These are phyloP conservation scores for Tor tambroides DNA, from an alignment of 2,113 vertebrate genomes.

Conservation along the genomic window DNA sequence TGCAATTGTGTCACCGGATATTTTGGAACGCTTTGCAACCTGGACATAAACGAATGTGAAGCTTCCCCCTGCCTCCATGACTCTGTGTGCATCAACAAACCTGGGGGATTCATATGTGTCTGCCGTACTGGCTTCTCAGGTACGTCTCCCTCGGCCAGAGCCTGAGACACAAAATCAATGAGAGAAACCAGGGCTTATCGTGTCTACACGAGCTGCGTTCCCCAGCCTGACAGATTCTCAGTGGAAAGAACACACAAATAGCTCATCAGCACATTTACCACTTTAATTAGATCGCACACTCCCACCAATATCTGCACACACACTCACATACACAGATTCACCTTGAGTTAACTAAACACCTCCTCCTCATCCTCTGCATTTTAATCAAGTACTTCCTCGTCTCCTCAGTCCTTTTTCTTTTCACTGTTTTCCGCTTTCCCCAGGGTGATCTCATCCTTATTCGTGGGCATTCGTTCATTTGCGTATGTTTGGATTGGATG, in stretches of 20 bases:
- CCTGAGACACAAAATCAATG: conserved; percentile 72
- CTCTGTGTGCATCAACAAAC: conserved; percentile 80
- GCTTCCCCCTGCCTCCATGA: conserved; percentile 79
- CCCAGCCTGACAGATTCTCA: conserved; percentile 62
- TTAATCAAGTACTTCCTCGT: background rate
- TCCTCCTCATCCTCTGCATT: background rate
- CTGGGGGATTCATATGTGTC: conserved; percentile 76
- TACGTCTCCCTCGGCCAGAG: conserved; percentile 67
- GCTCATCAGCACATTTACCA: conserved; percentile 38
- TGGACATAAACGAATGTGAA: conserved; percentile 84
- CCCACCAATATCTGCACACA: conserved; percentile 31
- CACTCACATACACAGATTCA: conserved; percentile 14
- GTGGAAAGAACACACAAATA: conserved; percentile 40
- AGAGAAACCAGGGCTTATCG: conserved; percentile 69
- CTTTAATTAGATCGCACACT: conserved; percentile 28
- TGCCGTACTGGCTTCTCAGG: conserved; percentile 83
- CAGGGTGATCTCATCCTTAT: conserved; percentile 8
- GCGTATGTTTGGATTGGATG: background rate
- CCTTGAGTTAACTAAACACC: conserved; percentile 26
- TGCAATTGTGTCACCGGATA: conserved; percentile 80
- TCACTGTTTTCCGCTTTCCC: conserved; percentile 61
- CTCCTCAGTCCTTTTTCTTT: conserved; percentile 52
- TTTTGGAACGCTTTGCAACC: conserved; percentile 79
- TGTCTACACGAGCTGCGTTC: conserved; percentile 47
- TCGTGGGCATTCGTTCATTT: background rate